Percentiles rank a stretch among this genome's conserved stretches.
phyloP scores from a whole-genome alignment of 2,113 vertebrate species.

The Leptosomus discolor region DNA sequence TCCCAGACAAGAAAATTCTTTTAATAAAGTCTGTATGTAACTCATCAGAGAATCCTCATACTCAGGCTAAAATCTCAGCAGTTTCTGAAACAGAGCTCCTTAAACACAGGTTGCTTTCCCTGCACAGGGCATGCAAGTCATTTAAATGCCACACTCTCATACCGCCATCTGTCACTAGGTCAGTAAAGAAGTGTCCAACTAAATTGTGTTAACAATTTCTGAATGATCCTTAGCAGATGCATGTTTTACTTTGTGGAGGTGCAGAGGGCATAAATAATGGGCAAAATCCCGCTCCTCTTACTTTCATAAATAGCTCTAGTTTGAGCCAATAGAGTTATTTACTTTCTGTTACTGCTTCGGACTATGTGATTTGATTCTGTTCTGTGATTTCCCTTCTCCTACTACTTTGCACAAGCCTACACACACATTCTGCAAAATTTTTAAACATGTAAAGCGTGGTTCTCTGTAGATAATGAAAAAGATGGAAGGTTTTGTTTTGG shows the following conservation, averaged over 20 bases:
- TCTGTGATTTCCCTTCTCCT: not conserved
- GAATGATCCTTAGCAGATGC: not conserved
- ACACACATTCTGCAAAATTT: not conserved
- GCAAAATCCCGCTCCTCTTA: not conserved
- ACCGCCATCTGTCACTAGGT: not conserved
- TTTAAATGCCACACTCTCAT: not conserved
- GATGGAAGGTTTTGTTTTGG: not conserved
- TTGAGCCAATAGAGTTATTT: not conserved
- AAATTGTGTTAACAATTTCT: not conserved
- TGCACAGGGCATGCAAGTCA: not conserved
- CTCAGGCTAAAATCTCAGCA: not conserved
- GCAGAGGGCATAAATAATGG: not conserved
- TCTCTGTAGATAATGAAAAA: not conserved
- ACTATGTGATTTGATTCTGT: not conserved
- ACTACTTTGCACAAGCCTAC: not conserved
- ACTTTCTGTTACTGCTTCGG: not conserved
- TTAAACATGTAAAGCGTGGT: fast-evolving
- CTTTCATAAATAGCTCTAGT: not conserved
- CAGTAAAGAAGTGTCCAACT: not conserved
- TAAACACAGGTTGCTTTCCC: not conserved
- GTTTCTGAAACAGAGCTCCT: not conserved
- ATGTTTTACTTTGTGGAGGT: not conserved
- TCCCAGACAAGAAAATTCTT: not conserved
- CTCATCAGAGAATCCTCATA: not conserved
- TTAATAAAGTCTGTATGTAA: not conserved